Evolutionary conservation across 2,113 vertebrate species (phyloP), one percentile per base, ranked within the genome.

Genomic region (Stomatorhinus ivindoensis): DNA sequence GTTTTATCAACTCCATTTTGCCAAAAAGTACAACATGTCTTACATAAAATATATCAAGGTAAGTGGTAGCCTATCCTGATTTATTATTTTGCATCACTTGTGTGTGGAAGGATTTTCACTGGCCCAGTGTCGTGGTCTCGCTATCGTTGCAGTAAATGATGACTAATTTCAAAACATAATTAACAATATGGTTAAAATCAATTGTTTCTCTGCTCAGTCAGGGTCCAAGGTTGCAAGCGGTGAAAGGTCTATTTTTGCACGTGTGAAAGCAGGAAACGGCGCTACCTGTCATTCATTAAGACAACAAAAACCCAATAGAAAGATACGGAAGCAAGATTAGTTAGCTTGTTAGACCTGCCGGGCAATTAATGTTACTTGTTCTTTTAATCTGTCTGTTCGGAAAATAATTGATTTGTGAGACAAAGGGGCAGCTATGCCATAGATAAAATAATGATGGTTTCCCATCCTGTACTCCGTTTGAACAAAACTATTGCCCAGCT

Each of bases 241-340:
- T 89, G 94, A 94, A 94, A 94, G 94, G 95, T 93, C 95, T 94
- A 95, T 95, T 95, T 96, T 93, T 95, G 93, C 95, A 94, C 94
- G 95, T 95, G 95, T 95, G 95, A 95, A 95, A 95, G 95, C 95
- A 96, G 95, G 96, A 96, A 96, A 95, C 95, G 93, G 94, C 92
- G 90, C 93, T 96, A 96, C 96, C 96, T 96, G 96, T 95, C 95
- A 95, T 95, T 96, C 95, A 96, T 96, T 96, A 96, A 94, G 93
- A 90, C 93, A 92, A 95, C 94, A 95, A 94, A 95, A 96, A 95
- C 95, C 96, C 95, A 96, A 96, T 95, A 95, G 94, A 95, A 94
- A 94, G 92, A 94, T 92, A 93, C 93, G 94, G 95, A 93, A 93
- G 94, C 92, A 90, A 93, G 95, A 95, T 95, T 95, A 95, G 94